A percentile compares a stretch with the other conserved stretches of the same genome.
Conservation (phyloP, 2,888 invertebrate species). For the Entomobrya proxima region DNA sequence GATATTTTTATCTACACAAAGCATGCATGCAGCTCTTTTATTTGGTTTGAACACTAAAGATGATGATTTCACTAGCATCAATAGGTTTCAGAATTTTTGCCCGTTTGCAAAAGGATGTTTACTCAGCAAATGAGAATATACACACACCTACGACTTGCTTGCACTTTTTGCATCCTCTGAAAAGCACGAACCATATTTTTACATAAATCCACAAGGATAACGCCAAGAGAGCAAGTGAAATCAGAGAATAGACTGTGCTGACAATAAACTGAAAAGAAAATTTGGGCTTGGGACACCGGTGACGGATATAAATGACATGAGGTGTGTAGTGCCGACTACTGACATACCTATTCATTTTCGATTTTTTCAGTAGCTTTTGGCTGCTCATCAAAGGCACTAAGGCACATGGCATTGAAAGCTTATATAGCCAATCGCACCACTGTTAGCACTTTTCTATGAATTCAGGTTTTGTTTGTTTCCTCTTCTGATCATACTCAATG, state of each 20-base stretch:
- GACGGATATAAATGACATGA: conserved; percentile 36
- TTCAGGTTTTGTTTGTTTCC: conserved; percentile 18
- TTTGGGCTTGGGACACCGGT: not conserved
- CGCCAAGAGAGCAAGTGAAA: not conserved
- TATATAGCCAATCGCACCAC: not conserved
- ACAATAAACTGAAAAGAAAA: not conserved
- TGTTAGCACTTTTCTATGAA: not conserved
- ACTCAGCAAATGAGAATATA: not conserved
- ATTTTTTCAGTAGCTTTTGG: not conserved
- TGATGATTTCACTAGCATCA: not conserved
- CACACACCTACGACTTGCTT: not conserved
- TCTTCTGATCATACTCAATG: not conserved
- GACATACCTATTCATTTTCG: not conserved
- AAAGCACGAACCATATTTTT: not conserved
- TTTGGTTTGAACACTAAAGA: not conserved
- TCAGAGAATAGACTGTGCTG: not conserved
- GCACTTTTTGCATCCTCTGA: not conserved
- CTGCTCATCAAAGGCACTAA: not conserved
- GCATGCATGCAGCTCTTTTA: not conserved
- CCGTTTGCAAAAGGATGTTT: conserved; percentile 9
- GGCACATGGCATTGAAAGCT: not conserved
- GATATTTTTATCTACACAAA: too few relatives aligned
- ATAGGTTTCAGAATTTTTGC: not conserved
- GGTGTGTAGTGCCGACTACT: not conserved
- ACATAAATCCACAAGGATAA: not conserved